Percentiles rank a stretch among this genome's conserved stretches.
Evolutionary conservation across 2,888 invertebrate genomes (phyloP).

Genomic region (Apodemia mormo): DNA sequence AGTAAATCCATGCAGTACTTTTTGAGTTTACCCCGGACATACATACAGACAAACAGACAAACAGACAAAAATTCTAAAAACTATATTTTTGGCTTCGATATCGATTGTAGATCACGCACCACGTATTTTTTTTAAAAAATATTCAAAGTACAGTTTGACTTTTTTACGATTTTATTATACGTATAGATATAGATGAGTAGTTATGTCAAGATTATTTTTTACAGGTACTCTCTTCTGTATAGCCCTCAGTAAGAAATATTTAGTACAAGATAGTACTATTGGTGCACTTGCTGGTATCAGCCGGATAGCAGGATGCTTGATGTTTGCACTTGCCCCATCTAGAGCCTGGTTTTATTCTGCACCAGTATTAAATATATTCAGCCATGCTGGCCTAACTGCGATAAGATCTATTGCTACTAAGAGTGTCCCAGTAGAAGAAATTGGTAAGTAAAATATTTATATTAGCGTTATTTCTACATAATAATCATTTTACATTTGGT

Average conservation of each 20-base stretch:
- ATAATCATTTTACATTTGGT: no score
- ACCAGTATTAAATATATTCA: slow-evolving; percentile 76
- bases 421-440: slow-evolving; percentile 78
- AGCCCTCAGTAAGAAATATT: slow-evolving; percentile 63
- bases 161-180: no score
- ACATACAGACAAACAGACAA: no score
- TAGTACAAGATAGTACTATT: slow-evolving; percentile 73
- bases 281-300: slow-evolving; percentile 74
- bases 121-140: no score
- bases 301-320: slow-evolving; percentile 77
- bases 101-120: no score
- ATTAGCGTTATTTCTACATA: no score
- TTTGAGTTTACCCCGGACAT: no score
- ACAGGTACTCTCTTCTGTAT: slow-evolving; percentile 76
- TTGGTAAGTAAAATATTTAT: slow-evolving; percentile 57
- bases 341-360: slow-evolving; percentile 74
- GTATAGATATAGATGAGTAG: no score
- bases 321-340: slow-evolving; percentile 74
- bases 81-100: no score
- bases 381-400: slow-evolving; percentile 79
- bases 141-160: no score
- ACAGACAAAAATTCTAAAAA: no score
- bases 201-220: slow-evolving; percentile 15
- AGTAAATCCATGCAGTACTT: no score
- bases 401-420: slow-evolving; percentile 81